Evolutionary conservation across 2,888 invertebrate species (phyloP).

Genomic region (Cremastinae sp.): DNA sequence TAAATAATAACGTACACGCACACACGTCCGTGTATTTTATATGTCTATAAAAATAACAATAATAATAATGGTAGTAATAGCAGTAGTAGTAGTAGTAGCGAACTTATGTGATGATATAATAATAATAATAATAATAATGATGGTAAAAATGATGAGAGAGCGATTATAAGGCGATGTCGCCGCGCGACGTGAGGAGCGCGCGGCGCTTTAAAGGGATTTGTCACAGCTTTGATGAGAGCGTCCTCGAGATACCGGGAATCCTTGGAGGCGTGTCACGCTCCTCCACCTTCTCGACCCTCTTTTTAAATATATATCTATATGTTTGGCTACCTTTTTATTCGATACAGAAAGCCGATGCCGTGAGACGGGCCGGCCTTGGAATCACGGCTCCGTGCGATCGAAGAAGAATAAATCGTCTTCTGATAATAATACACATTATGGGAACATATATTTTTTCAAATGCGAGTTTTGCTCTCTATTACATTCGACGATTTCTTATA

Average conservation of each 20-base stretch:
- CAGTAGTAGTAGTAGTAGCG: no score
- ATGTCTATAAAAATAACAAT: conserved; percentile 14
- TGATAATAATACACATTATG: conserved; percentile 26
- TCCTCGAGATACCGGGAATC: conserved; percentile 62
- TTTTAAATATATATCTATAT: conserved; percentile 20
- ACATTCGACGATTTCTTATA: neutral
- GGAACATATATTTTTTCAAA: conserved; percentile 54
- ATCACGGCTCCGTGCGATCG: conserved; percentile 50
- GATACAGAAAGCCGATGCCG: conserved; percentile 54
- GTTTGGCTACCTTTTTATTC: conserved; percentile 19
- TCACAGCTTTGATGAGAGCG: conserved; percentile 66
- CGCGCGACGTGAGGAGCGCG: conserved; percentile 44
- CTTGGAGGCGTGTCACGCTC: conserved; percentile 63
- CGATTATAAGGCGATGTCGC: conserved; percentile 57
- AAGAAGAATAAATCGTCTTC: conserved; percentile 26
- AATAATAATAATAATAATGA: no score
- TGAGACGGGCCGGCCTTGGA: conserved; percentile 60
- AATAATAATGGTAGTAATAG: no score
- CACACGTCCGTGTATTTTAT: conserved; percentile 19
- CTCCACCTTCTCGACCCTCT: conserved; percentile 30
- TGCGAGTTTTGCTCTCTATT: conserved; percentile 19
- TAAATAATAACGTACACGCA: conserved; percentile 48
- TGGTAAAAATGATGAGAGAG: no score
- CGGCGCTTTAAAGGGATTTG: conserved; percentile 71
- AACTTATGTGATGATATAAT: conserved; percentile 9